phyloP scores from a whole-genome alignment of 2,888 invertebrate species.

The Yponomeuta evonymella region DNA sequence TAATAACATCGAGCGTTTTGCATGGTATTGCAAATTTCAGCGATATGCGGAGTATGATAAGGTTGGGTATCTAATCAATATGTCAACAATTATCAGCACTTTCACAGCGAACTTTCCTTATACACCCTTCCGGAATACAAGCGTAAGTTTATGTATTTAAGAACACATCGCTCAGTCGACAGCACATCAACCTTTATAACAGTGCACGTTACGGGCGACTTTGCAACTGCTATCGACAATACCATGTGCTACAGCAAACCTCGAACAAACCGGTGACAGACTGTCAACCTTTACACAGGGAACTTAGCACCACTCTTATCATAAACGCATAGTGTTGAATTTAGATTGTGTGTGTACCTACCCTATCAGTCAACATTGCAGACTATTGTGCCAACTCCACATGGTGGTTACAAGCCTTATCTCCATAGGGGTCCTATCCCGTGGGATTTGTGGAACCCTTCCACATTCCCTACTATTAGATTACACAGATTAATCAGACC shows the following conservation, averaged over 20 bases:
- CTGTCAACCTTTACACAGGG: too few relatives aligned
- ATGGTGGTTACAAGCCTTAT: conserved; percentile 57
- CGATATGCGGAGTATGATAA: background rate
- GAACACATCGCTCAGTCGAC: too few relatives aligned
- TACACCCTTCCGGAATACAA: background rate
- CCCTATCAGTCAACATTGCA: background rate
- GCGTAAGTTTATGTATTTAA: too few relatives aligned
- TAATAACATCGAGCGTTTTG: background rate
- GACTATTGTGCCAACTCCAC: conserved; percentile 30
- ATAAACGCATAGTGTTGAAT: background rate
- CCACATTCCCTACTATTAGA: conserved; percentile 28
- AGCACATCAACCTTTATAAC: background rate
- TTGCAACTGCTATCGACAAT: too few relatives aligned
- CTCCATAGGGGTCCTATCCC: conserved; percentile 68
- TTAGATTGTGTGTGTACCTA: background rate
- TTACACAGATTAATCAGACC: conserved; percentile 6
- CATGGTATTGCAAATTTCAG: background rate
- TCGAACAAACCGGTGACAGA: too few relatives aligned
- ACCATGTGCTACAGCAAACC: too few relatives aligned
- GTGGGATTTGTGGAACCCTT: conserved; percentile 65
- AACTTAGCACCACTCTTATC: too few relatives aligned
- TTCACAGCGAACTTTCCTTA: background rate
- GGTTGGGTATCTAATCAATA: background rate
- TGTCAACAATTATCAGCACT: background rate
- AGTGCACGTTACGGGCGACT: background rate